Evolutionary conservation across 2,888 invertebrate genomes (phyloP), one percentile per base, ranked within the genome.

Genomic region (Acrocera orbiculus): DNA sequence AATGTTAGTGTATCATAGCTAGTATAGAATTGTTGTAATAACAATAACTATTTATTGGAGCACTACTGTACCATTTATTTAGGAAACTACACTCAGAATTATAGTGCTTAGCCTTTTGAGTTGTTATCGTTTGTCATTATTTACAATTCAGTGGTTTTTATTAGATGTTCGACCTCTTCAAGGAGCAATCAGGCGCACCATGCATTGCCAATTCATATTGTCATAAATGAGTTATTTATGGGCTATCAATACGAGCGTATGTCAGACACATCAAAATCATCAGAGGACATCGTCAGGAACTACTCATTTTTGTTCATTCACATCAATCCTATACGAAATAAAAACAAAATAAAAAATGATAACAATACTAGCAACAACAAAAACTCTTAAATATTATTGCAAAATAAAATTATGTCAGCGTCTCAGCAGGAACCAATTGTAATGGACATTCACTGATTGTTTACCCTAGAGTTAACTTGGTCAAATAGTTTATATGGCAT

Each of bases 241-340:
- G 48, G 55, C 56, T 54, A 56, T 57, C 56, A 58, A 58, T 58
- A 56, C 47, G 54, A 56, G 51, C 58, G 58, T 56, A 58, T 57
- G 58, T 58, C 58, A 58, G 56, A 52, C 53, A 51, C 58, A 58
- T 58, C 59, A 58, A 58, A 56, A 42, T 35, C 39, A 30, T 36
- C 36, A 34, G 30, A 27, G 30, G 34, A 27, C 32, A 29, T 15
- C 22, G 22, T 25, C n/a, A 22, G 44, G 46, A 44, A 46, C 45
- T 46, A 45, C 48, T 48, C 36, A 30, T 32, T 34, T 26, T 26
- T 47, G 46, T 42, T 40, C 35, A n/a, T n/a, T n/a, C n/a, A n/a
- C n/a, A n/a, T n/a, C n/a, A n/a, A n/a, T n/a, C n/a, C n/a, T n/a
- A n/a, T n/a, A 19, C 6, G 8, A 19, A 19, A 19, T 19, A 19